A percentile compares a stretch with the other conserved stretches of the same genome.
phyloP scores from a whole-genome alignment of 2,113 vertebrate species.

The Coreoperca whiteheadi region DNA sequence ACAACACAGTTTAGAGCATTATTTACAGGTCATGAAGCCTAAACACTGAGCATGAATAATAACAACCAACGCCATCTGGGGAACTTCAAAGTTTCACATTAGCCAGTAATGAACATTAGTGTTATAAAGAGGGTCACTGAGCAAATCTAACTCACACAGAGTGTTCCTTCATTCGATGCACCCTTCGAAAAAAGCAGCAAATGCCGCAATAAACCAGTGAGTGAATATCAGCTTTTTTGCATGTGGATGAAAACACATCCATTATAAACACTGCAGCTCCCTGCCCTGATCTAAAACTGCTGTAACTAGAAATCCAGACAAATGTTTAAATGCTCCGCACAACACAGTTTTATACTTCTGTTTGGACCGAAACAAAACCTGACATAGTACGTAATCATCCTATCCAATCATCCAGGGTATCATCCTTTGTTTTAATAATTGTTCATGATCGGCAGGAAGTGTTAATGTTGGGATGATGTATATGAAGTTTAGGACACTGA shows the following conservation, averaged over 20 bases:
- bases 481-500: background rate
- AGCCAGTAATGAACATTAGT: slow-evolving; percentile 82
- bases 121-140: slow-evolving; percentile 78
- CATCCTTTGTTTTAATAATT: background rate
- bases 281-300: slow-evolving; percentile 41
- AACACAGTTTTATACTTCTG: background rate
- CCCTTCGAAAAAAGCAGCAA: slow-evolving; percentile 53
- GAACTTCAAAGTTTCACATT: slow-evolving; percentile 86
- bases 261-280: slow-evolving; percentile 42
- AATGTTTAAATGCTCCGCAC: slow-evolving; percentile 7
- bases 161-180: slow-evolving; percentile 50
- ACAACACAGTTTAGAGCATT: slow-evolving; percentile 81
- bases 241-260: slow-evolving; percentile 50
- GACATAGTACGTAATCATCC: background rate
- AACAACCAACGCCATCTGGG: slow-evolving; percentile 80
- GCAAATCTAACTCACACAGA: slow-evolving; percentile 68
- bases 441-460: background rate
- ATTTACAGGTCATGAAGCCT: slow-evolving; percentile 84
- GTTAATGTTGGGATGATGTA: background rate
- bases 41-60: slow-evolving; percentile 84
- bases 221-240: slow-evolving; percentile 49
- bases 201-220: slow-evolving; percentile 65
- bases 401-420: too few relatives aligned
- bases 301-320: slow-evolving; percentile 40
- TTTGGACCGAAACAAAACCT: slow-evolving; percentile 19